Percentiles rank a stretch among this genome's conserved stretches.
phyloP scores from a whole-genome alignment of 2,888 invertebrate genomes.

The Catocala sponsa region DNA sequence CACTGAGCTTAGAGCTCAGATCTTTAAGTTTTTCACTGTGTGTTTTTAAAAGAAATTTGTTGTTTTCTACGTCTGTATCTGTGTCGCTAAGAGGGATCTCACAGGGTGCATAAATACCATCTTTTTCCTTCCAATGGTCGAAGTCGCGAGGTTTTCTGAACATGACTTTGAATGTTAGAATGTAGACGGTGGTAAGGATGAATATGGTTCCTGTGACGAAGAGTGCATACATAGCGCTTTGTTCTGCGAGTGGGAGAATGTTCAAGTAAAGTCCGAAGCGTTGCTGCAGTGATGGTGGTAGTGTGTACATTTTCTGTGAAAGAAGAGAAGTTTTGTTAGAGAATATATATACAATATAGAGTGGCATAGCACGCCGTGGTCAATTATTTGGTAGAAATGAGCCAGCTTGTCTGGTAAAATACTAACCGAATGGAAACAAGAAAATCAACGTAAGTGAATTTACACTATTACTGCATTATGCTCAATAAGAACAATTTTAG shows the following conservation, averaged over 20 bases:
- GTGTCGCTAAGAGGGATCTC: constrained; percentile 69
- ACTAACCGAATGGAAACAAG: no score
- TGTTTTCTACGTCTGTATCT: constrained; percentile 65
- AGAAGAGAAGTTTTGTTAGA: constrained; percentile 13
- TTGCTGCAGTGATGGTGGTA: constrained; percentile 89
- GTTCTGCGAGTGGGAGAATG: constrained; percentile 90
- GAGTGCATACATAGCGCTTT: constrained; percentile 86
- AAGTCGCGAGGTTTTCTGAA: constrained; percentile 57
- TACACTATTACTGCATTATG: no score
- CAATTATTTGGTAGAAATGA: no score
- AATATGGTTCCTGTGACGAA: constrained; percentile 84
- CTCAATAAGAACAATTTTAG: no score
- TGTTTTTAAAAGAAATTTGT: constrained; percentile 37
- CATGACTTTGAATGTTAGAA: constrained; percentile 80
- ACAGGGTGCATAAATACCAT: constrained; percentile 74
- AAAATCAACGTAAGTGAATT: no score
- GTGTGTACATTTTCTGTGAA: constrained; percentile 90
- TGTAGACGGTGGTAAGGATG: constrained; percentile 82
- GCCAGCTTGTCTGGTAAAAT: no score
- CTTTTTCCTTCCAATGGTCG: constrained; percentile 50
- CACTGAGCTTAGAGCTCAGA: constrained; percentile 66
- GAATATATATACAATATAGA: no score
- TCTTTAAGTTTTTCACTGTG: constrained; percentile 72
- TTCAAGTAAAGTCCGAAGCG: constrained; percentile 92
- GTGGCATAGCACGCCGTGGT: no score